A percentile compares a stretch with the other conserved stretches of the same genome.
phyloP scores from a whole-genome alignment of 2,797 vertebrate genomes.

The Poeciliopsis presidionis region DNA sequence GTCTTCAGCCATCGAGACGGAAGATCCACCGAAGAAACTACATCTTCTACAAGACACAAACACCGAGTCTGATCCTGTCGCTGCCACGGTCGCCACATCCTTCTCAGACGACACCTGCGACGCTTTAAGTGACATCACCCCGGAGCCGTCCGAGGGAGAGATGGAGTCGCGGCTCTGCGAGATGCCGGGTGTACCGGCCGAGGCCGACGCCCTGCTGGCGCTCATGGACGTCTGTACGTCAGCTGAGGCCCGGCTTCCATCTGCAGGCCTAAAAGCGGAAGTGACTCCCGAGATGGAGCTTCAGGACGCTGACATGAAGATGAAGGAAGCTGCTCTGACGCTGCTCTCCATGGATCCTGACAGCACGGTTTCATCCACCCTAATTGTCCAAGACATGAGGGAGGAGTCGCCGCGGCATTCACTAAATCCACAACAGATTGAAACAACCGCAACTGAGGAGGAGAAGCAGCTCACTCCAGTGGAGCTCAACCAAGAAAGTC shows the following conservation, averaged over 20 bases:
- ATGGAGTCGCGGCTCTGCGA: conserved; percentile 28
- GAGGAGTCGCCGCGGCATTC: conserved; percentile 11
- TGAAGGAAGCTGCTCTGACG: conserved; percentile 84
- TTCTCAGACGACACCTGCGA: conserved; percentile 75
- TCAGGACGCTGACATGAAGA: conserved; percentile 80
- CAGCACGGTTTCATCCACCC: conserved; percentile 52
- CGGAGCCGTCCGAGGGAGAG: conserved; percentile 72
- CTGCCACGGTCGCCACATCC: conserved; percentile 41
- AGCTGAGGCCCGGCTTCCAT: conserved; percentile 55
- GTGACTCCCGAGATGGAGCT: conserved; percentile 35
- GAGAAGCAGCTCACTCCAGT: conserved; percentile 13
- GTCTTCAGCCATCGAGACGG: conserved; percentile 29
- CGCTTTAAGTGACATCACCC: conserved; percentile 79
- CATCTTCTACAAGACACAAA: conserved; percentile 49
- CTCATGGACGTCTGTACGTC: conserved; percentile 79
- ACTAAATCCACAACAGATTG: neutral
- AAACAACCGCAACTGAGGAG: conserved; percentile 12
- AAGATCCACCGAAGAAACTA: conserved; percentile 36
- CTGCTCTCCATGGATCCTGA: conserved; percentile 85
- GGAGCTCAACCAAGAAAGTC: conserved; percentile 16
- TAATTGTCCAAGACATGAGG: conserved; percentile 33
- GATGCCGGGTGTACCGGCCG: conserved; percentile 54
- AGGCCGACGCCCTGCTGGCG: conserved; percentile 78
- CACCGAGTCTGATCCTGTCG: conserved; percentile 56
- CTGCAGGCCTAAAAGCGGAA: conserved; percentile 15